Percentiles rank a stretch among this genome's conserved stretches.
These are phyloP conservation scores for Daptonema setosum DNA, from an alignment of 2,888 invertebrate genomes.

Conservation along the genomic window DNA sequence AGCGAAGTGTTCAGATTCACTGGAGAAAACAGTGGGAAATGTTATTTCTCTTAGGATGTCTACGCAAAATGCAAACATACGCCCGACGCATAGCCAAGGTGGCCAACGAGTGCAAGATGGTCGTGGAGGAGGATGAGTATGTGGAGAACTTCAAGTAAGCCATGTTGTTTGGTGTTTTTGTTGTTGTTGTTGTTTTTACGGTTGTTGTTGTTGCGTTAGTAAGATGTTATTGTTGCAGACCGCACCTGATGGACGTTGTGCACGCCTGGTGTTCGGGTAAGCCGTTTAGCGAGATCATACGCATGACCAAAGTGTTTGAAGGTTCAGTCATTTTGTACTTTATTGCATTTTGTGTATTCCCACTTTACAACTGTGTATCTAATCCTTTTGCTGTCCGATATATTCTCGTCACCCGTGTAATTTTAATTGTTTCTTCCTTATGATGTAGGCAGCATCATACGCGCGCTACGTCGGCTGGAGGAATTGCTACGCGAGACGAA, in stretches of 20 bases:
- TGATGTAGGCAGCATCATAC: conserved; percentile 53
- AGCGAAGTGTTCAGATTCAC: too few species aligned
- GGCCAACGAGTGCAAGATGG: conserved; percentile 39
- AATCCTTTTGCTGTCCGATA: too few species aligned
- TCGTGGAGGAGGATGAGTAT: conserved; percentile 18
- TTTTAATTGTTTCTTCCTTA: too few species aligned
- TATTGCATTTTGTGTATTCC: too few species aligned
- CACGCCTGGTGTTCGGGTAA: conserved; percentile 84
- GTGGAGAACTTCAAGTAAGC: conserved; percentile 38
- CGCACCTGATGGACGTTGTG: conserved; percentile 89
- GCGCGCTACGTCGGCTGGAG: conserved; percentile 84
- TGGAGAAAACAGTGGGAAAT: too few species aligned
- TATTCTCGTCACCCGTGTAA: too few species aligned
- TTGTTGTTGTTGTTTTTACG: too few species aligned
- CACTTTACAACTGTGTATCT: too few species aligned
- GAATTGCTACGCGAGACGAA: conserved; percentile 82
- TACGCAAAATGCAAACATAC: conserved; percentile 53
- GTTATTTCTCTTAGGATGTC: too few species aligned
- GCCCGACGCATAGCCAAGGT: conserved; percentile 75
- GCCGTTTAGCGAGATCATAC: conserved; percentile 68
- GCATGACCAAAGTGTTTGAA: conserved; percentile 89
- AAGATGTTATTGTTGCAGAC: conserved; percentile 69
- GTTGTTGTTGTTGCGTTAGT: too few species aligned
- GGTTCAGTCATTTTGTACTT: conserved; percentile 37
- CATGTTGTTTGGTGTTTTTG: too few species aligned